These are phyloP conservation scores for Sebastes hubbsi DNA, from an alignment of 2,797 vertebrate species.

Conservation along the genomic window DNA sequence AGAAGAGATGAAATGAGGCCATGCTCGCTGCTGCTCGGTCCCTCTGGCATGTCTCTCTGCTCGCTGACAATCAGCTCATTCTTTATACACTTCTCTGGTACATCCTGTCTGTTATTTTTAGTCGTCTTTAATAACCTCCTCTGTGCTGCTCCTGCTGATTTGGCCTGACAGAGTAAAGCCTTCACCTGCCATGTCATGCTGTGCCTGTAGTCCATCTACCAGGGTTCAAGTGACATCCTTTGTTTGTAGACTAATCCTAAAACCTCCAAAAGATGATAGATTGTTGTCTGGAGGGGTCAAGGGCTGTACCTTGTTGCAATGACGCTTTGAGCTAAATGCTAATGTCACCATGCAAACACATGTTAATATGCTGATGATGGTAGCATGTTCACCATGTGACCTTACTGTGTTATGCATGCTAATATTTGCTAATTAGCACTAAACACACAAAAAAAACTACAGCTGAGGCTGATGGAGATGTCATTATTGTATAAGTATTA, in stretches of 20 bases:
- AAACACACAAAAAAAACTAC: too few relatives aligned
- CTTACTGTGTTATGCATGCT: neutral
- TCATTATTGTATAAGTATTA: neutral
- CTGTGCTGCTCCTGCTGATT: conserved; percentile 18
- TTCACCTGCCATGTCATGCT: conserved; percentile 27
- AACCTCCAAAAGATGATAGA: neutral
- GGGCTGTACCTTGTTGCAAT: neutral
- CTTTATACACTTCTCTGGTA: conserved; percentile 1
- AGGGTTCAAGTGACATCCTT: neutral
- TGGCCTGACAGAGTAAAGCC: neutral
- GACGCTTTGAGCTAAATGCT: neutral
- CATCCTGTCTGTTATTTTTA: conserved; percentile 50
- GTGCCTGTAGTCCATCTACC: neutral
- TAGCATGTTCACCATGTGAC: neutral
- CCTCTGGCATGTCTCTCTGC: conserved; percentile 10
- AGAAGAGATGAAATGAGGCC: conserved; percentile 41
- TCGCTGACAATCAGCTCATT: conserved; percentile 15
- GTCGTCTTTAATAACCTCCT: conserved; percentile 35
- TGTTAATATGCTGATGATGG: neutral
- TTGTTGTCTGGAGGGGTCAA: neutral
- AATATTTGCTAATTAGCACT: too few relatives aligned
- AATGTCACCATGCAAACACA: neutral
- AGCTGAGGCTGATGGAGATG: too few relatives aligned
- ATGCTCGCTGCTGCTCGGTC: neutral
- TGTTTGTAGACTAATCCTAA: conserved; percentile 11